Base-by-base conservation (phyloP, 2,797 vertebrate genomes). In the Coranthus polyacanthus region DNA sequence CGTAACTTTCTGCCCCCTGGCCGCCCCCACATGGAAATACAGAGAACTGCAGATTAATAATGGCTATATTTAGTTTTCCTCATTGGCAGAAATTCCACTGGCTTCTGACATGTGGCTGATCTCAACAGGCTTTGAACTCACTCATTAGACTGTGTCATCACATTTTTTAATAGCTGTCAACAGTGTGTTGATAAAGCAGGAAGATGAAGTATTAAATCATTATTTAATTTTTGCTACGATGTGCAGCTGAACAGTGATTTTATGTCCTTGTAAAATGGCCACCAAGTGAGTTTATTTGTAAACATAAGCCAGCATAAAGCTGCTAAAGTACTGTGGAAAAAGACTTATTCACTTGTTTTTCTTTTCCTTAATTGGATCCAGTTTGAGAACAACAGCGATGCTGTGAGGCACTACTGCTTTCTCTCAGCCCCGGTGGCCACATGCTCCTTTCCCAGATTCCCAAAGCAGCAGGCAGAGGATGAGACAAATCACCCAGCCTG, bases 11-110 rank as follows among this genome's bases (percentile, higher is more conserved):
- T 79, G 70, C 77, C 82, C 81, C 77, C 50, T 74, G 68, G 61
- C 80, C 61, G 58, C 84, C 86, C 79, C 75, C 87, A 77, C 74
- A 88, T 86, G 82, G 83, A 86, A 75, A 85, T 65, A 56, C 9
- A 43, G 26, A 83, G 78, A 82, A 87, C 72, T 88, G 79, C 83
- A 88, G 29, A 72, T 38, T 80, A 82, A 79, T 78, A 76, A 69
- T 6, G 12, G 0, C 62, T 83, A 65, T 72, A 72, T 84, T 81
- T 81, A 75, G 63, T 41, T 69, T 52, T 20, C 26, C 12, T 68
- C 61, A 54, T 53, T 50, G 58, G 44, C 0, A 18, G 38, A 72
- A 63, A 59, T 43, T 20, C 46, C 13, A 57, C 60, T 66, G 55
- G 62, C n/a, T 13, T 76, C n/a, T 47, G 45, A 38, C 2, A 3